Evolutionary conservation across 2,113 vertebrate genomes (phyloP), one percentile per base, ranked within the genome.

Genomic region (Marcusenius ussheri): DNA sequence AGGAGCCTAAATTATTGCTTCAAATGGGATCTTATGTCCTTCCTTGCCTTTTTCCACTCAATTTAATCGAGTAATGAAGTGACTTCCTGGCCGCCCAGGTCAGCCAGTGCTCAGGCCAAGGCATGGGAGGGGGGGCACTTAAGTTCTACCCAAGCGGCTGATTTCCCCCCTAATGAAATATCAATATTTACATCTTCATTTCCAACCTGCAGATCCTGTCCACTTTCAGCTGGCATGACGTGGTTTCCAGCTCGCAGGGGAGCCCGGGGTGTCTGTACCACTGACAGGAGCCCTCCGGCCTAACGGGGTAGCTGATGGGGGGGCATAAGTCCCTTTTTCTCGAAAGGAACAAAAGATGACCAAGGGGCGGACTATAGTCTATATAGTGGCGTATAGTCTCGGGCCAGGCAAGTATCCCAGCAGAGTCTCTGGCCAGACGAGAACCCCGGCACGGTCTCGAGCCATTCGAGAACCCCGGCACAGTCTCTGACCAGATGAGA

Each of bases 51-150:
- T 96, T 95, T 96, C 95, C 96, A 96, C 95, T 96, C 95, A 95
- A 96, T 96, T 96, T 96, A 96, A 96, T 96, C 94, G 94, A 94
- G 95, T 96, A 96, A 96, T 96, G 95, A 96, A 96, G 95, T 96
- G 95, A 96, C 95, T 96, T 95, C 94, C 95, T 92, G 94, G 94
- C 95, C 95, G 93, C 88, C 92, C 91, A 91, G 96, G 95, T 96
- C 95, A 96, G 92, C 89, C 58, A 42, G 92, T 90, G 93, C 95
- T 96, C 92, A 90, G 94, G 95, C 94, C 94, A 92, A 92, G 88
- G 74, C 92, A 91, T 93, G 93, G 93, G 92, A 93, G 95, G 94
- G 93, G 93, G 92, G 93, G 92, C 93, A 92, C 94, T 95, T 95
- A 96, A 95, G 94, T 95, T 95, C 95, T 92, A 91, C 91, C 93